Percentiles rank a stretch among this genome's conserved stretches.
Evolutionary conservation across 1,140 invertebrate species (phyloP).

Genomic region (Telenomus remus): DNA sequence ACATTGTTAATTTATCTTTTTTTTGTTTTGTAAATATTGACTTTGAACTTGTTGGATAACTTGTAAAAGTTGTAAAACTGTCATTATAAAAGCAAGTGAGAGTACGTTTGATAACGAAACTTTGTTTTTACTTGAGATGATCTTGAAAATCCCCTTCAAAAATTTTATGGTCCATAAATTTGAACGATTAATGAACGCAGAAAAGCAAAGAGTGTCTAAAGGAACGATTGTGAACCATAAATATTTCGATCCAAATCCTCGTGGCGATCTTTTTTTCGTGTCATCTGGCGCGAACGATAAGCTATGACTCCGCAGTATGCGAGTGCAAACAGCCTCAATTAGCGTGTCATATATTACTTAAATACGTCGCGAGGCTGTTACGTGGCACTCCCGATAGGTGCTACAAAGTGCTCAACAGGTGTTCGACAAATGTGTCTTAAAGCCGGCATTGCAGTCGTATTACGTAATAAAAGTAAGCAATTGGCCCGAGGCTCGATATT

Average conservation of each 20-base stretch:
- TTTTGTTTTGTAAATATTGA: too few species aligned
- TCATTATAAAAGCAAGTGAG: too few species aligned
- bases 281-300: slow-evolving; percentile 27
- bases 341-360: slow-evolving; percentile 59
- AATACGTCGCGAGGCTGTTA: slow-evolving; percentile 57
- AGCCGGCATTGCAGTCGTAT: slow-evolving; percentile 48
- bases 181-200: too few species aligned
- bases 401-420: slow-evolving; percentile 60
- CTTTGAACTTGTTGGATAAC: too few species aligned
- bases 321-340: slow-evolving; percentile 58
- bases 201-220: too few species aligned
- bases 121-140: too few species aligned
- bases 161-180: too few species aligned
- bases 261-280: slow-evolving; percentile 28
- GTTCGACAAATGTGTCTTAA: slow-evolving; percentile 62
- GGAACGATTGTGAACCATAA: slow-evolving; percentile 10
- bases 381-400: slow-evolving; percentile 53
- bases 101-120: too few species aligned
- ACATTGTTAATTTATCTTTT: too few species aligned
- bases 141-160: too few species aligned
- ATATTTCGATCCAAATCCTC: slow-evolving; percentile 14
- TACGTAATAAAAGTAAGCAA: slow-evolving; percentile 61
- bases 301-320: slow-evolving; percentile 39
- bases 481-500: slow-evolving; percentile 56
- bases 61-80: too few species aligned